A percentile compares a stretch with the other conserved stretches of the same genome.
phyloP scores from a whole-genome alignment of 1,140 invertebrate genomes.

The Tetragonula clypearis region DNA sequence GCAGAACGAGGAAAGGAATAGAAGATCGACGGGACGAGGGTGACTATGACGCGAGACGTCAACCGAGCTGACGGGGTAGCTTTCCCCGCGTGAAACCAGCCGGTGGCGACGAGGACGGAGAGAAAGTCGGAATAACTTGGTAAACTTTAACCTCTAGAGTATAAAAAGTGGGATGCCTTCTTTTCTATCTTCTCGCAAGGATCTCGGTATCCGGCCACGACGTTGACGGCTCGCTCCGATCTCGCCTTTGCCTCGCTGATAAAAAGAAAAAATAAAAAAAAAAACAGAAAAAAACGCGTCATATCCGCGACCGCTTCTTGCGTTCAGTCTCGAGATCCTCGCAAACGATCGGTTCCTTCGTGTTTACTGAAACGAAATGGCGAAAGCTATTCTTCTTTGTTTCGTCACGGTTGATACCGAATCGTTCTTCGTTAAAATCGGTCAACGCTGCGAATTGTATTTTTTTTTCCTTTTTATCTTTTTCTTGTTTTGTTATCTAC shows the following conservation, averaged over 20 bases:
- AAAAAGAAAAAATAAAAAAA: slow-evolving; percentile 37
- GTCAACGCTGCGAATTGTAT: background rate
- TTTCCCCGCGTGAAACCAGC: slow-evolving; percentile 47
- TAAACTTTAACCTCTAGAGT: slow-evolving; percentile 76
- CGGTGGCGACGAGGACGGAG: slow-evolving; percentile 43
- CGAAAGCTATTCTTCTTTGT: background rate
- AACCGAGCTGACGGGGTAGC: slow-evolving; percentile 65
- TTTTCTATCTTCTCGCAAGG: slow-evolving; percentile 69
- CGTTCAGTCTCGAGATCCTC: slow-evolving; percentile 15
- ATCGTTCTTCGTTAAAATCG: background rate
- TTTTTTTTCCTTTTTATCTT: no score
- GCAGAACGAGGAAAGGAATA: slow-evolving; percentile 45
- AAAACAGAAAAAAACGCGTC: slow-evolving; percentile 63
- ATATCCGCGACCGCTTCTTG: slow-evolving; percentile 66
- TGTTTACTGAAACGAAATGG: background rate
- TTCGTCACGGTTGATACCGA: background rate
- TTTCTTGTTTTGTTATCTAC: no score
- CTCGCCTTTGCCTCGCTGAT: slow-evolving; percentile 2
- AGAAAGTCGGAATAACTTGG: slow-evolving; percentile 76
- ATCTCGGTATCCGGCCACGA: slow-evolving; percentile 63
- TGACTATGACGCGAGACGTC: slow-evolving; percentile 74
- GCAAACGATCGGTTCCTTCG: slow-evolving; percentile 46
- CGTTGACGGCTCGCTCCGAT: slow-evolving; percentile 54
- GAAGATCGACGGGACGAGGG: slow-evolving; percentile 58
- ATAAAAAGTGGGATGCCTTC: slow-evolving; percentile 71